A percentile compares a stretch with the other conserved stretches of the same genome.
phyloP scores from a whole-genome alignment of 2,113 vertebrate genomes.

The Eurystomus gularis region DNA sequence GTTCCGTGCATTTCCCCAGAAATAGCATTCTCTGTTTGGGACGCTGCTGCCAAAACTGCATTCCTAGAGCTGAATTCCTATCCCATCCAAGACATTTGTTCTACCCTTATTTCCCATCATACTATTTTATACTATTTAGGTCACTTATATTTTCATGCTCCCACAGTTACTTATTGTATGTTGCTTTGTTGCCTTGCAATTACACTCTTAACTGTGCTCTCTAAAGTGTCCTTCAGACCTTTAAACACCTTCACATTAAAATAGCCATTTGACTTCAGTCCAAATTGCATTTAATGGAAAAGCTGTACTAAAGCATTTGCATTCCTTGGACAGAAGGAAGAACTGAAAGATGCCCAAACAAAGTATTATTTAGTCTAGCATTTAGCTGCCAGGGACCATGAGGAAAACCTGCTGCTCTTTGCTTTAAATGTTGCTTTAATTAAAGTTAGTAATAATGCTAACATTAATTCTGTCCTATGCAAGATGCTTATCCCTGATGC shows the following conservation, averaged over 20 bases:
- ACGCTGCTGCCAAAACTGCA: conserved; percentile 23
- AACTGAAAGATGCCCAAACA: conserved; percentile 31
- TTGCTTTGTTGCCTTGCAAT: background rate
- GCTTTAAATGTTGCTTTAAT: conserved; percentile 5
- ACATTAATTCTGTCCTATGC: background rate
- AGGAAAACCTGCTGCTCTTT: conserved; percentile 1
- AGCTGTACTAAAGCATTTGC: background rate
- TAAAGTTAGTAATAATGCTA: background rate
- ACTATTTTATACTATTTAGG: conserved; percentile 27
- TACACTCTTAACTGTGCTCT: background rate
- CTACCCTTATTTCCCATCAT: conserved; percentile 33
- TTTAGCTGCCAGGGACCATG: background rate
- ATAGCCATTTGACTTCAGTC: background rate
- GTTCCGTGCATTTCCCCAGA: conserved; percentile 32
- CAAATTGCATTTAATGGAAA: background rate
- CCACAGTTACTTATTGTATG: background rate
- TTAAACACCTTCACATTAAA: conserved; percentile 15
- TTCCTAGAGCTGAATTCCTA: conserved; percentile 31
- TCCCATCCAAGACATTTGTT: conserved; percentile 13
- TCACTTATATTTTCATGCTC: background rate
- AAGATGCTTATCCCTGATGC: background rate
- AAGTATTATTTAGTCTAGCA: conserved; percentile 31
- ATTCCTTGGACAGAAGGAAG: conserved; percentile 20
- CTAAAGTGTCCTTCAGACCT: conserved; percentile 18
- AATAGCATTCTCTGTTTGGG: conserved; percentile 40